Base-by-base conservation (phyloP, 2,797 vertebrate species). In the Loriculus beryllinus region DNA sequence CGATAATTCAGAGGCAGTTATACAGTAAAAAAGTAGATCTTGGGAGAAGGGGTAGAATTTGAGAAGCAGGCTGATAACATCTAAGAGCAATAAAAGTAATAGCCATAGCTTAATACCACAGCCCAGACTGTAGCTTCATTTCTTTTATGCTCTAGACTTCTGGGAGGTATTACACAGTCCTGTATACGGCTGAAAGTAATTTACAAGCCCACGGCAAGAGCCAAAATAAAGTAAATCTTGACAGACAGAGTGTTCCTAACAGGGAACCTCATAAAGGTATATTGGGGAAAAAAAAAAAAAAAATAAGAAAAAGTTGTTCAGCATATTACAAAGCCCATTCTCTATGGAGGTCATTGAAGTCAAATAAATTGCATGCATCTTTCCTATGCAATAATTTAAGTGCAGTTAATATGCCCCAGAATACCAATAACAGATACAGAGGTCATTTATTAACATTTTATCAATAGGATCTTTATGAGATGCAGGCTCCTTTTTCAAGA, bases 381-480 rank as follows among this genome's bases (percentile, higher is more conserved):
- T 97, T 96, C 93, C 96, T 92, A 95, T 56, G 93, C 65, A 95
- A 96, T 96, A 96, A 96, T 95, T 97, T 96, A 96, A 83, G 86
- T 92, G 83, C 85, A 94, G 87, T 95, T 96, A 96, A 96, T 94
- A 92, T 86, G 84, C 88, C 97, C 95, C 95, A 94, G 88, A 94
- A 96, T 87, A 94, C 90, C 90, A 96, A 56, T 96, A 96, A 95
- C 43, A 94, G 80, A 96, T 94, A 91, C 60, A 94, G 79, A 93
- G 86, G 59, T 94, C 83, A 96, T 94, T 96, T 95, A 93, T 96
- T 88, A 97, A 93, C 88, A 71, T 95, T 96, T 91, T 97, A 95
- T 96, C 96, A 97, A 96, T 96, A 82, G 89, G 77, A 95, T 90
- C 96, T 96, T 97, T 96, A 97, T 96, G 78, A 96, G 91, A 93